Evolutionary conservation across 2,113 vertebrate genomes (phyloP).

Genomic region (Myrmophylax atrothorax): DNA sequence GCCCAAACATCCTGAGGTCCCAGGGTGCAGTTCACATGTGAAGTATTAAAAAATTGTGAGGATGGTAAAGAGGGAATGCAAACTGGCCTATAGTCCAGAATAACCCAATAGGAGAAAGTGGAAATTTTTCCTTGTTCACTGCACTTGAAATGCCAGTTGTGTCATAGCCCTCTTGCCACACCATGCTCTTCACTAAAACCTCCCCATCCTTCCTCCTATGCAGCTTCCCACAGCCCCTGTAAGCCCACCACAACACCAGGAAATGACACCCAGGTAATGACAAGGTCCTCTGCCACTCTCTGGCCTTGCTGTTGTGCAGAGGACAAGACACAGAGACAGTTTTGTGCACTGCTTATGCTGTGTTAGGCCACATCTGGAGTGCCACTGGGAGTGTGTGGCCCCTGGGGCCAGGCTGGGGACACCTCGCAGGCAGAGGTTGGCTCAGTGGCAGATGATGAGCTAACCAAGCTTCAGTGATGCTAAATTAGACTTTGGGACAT

Average conservation of each 20-base stretch:
- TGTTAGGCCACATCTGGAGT: not conserved
- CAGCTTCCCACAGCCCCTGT: not conserved
- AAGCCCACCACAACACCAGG: not conserved
- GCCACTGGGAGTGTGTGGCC: fast-evolving
- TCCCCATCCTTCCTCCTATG: fast-evolving
- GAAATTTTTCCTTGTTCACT: not conserved
- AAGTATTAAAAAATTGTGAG: not conserved
- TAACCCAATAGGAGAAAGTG: not conserved
- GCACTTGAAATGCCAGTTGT: not conserved
- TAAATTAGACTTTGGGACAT: not conserved
- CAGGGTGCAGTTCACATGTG: not conserved
- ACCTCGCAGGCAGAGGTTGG: not conserved
- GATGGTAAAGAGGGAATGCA: not conserved
- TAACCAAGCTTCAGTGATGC: not conserved
- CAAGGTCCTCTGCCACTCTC: not conserved
- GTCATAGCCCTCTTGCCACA: not conserved
- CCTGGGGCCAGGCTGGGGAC: not conserved
- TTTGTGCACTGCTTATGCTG: not conserved
- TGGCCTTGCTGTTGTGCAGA: not conserved
- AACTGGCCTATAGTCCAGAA: not conserved
- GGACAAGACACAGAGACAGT: not conserved
- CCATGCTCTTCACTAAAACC: not conserved
- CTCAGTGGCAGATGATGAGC: not conserved
- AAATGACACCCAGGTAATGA: not conserved
- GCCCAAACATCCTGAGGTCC: not conserved